Evolutionary conservation across 2,797 vertebrate genomes (phyloP).

Genomic region (Neosilurus hyrtlii): DNA sequence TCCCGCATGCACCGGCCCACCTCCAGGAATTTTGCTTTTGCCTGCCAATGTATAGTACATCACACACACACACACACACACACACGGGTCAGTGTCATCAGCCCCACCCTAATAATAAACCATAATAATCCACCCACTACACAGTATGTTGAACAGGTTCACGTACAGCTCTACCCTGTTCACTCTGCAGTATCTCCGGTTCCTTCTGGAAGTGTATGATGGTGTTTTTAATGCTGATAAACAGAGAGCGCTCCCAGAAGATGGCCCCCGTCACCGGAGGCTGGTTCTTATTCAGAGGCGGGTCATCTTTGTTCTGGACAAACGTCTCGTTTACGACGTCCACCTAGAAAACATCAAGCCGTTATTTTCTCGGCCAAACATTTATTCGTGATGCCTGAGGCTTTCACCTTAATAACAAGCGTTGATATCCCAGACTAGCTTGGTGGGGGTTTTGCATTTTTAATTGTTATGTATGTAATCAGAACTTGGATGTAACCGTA

Average conservation of each 20-base stretch:
- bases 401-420: neutral
- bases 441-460: neutral
- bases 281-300: slow-evolving; percentile 79
- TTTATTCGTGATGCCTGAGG: neutral
- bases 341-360: slow-evolving; percentile 71
- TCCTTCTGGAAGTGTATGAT: slow-evolving; percentile 80
- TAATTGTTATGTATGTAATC: neutral
- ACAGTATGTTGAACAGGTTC: neutral
- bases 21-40: slow-evolving; percentile 77
- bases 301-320: slow-evolving; percentile 72
- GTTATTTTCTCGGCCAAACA: neutral
- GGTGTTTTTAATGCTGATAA: slow-evolving; percentile 76
- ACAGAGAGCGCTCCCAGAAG: slow-evolving; percentile 81
- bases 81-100: neutral
- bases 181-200: slow-evolving; percentile 73
- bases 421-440: neutral
- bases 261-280: slow-evolving; percentile 87
- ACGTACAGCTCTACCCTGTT: slow-evolving; percentile 74
- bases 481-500: neutral
- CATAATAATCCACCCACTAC: too few species aligned
- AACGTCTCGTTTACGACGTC: slow-evolving; percentile 78
- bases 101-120: neutral
- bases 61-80: neutral
- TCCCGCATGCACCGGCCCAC: slow-evolving; percentile 74
- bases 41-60: slow-evolving; percentile 64